These are phyloP conservation scores for Ylistrum balloti DNA, from an alignment of 1,140 invertebrate species.

Conservation along the genomic window DNA sequence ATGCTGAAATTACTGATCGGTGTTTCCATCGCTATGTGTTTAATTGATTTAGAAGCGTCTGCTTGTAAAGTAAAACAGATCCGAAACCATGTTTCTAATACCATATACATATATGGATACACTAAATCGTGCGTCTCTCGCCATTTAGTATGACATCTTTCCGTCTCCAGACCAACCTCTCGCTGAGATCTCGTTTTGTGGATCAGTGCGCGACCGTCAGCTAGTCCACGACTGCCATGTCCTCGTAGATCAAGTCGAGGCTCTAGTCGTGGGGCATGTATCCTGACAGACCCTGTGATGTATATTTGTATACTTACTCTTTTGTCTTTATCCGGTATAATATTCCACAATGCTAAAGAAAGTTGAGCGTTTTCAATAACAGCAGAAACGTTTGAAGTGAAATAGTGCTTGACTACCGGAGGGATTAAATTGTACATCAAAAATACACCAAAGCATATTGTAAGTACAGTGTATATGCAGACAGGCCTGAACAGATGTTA, in stretches of 20 bases:
- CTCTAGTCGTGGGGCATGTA: background rate
- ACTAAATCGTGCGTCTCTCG: background rate
- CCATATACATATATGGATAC: background rate
- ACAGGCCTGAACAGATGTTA: too few species aligned
- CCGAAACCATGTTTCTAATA: background rate
- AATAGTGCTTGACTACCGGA: too few species aligned
- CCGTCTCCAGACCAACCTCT: constrained; percentile 21
- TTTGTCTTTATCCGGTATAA: too few species aligned
- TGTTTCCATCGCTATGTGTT: too few species aligned
- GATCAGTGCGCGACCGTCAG: background rate
- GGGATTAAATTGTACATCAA: too few species aligned
- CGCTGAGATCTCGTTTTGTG: constrained; percentile 25
- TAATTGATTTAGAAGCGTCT: background rate
- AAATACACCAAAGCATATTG: too few species aligned
- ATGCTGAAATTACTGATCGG: too few species aligned
- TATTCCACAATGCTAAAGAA: background rate
- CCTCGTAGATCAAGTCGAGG: background rate
- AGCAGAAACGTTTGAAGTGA: too few species aligned
- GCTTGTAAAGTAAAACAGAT: background rate
- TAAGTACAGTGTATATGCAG: too few species aligned
- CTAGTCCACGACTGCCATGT: background rate
- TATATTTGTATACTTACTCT: too few species aligned
- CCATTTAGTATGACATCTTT: background rate
- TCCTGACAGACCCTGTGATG: background rate
- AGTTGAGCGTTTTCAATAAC: too few species aligned